Evolutionary conservation across 2,797 vertebrate species (phyloP).

Genomic region (Rousettus madagascariensis): DNA sequence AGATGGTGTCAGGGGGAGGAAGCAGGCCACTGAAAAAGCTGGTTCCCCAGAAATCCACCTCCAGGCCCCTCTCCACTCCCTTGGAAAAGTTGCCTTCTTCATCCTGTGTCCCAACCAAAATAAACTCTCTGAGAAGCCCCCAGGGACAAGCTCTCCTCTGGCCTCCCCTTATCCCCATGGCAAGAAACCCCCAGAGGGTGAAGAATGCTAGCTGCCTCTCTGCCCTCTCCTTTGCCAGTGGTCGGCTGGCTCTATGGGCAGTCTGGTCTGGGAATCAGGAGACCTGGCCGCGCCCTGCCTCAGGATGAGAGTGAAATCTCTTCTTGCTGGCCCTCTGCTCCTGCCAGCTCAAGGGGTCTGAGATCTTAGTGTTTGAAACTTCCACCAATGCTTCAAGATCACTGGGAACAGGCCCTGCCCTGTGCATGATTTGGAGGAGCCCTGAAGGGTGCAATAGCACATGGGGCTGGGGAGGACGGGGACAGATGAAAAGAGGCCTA

Average conservation of each 20-base stretch:
- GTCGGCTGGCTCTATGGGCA: neutral
- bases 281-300: neutral
- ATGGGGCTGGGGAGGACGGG: neutral
- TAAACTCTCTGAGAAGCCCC: neutral
- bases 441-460: neutral
- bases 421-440: neutral
- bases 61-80: too few relatives aligned
- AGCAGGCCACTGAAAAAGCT: neutral
- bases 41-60: neutral
- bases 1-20: neutral
- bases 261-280: neutral
- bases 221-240: rapidly evolving
- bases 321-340: neutral
- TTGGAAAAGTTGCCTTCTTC: neutral
- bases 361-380: neutral
- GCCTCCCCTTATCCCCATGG: neutral
- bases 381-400: neutral
- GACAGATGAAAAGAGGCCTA: neutral
- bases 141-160: neutral
- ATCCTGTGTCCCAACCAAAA: neutral
- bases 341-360: neutral
- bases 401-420: neutral
- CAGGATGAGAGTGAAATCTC: neutral
- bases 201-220: neutral
- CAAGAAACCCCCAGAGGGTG: neutral